A percentile compares a stretch with the other conserved stretches of the same genome.
These are phyloP conservation scores for Glandiceps talaboti DNA, from an alignment of 53 echinoderm and acorn worm species.

Conservation along the genomic window DNA sequence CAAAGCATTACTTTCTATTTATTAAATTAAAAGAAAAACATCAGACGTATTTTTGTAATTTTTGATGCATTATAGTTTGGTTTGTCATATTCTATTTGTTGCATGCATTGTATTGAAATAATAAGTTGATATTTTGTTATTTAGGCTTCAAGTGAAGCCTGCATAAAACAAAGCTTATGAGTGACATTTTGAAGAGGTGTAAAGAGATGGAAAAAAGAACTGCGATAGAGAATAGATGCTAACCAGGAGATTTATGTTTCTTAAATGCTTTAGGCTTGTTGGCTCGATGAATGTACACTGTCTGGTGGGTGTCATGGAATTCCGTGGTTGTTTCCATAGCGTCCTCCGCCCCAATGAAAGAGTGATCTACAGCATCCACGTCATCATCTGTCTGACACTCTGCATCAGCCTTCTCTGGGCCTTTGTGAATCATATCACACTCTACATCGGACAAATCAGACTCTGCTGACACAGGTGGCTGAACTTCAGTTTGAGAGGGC, in stretches of 20 bases:
- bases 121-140: too few species aligned
- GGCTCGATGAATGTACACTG: slow-evolving; percentile 53
- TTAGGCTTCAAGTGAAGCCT: too few species aligned
- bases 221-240: slow-evolving; percentile 12
- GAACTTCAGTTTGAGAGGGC: background rate
- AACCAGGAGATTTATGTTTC: slow-evolving; percentile 5
- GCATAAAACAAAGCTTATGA: too few species aligned
- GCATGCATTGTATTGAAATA: too few species aligned
- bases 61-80: too few species aligned
- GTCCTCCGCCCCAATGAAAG: slow-evolving; percentile 36
- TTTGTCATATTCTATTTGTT: too few species aligned
- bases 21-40: too few species aligned
- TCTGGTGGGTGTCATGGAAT: slow-evolving; percentile 63
- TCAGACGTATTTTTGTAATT: too few species aligned
- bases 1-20: too few species aligned
- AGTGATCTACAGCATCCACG: slow-evolving; percentile 12
- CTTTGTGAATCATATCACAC: background rate
- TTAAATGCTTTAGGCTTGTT: background rate
- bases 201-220: too few species aligned
- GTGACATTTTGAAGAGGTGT: too few species aligned
- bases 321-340: slow-evolving; percentile 57
- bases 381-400: slow-evolving; percentile 56
- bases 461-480: background rate
- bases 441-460: slow-evolving; percentile 1
- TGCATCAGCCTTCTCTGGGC: slow-evolving; percentile 29